Conservation (phyloP, 2,888 invertebrate genomes). For the Argyresthia albistria region DNA sequence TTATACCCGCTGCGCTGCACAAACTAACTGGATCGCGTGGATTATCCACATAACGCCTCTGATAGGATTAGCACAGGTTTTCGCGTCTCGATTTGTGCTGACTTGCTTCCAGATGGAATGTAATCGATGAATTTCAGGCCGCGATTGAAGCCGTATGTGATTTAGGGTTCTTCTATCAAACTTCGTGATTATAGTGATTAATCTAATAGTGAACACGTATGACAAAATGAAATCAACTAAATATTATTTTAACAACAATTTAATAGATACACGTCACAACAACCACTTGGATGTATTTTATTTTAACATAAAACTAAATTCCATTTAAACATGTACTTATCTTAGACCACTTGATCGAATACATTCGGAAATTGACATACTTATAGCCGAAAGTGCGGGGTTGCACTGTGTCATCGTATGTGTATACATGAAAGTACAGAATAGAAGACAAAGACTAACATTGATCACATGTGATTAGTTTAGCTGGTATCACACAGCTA, state of each 20-base stretch:
- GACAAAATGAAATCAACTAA: background rate
- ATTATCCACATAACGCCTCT: constrained; percentile 51
- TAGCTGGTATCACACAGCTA: no score
- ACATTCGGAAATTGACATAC: background rate
- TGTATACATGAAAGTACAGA: background rate
- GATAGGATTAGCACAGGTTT: constrained; percentile 59
- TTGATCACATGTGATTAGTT: no score
- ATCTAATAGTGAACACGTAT: background rate
- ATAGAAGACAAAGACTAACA: no score
- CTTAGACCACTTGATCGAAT: background rate
- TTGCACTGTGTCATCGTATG: background rate
- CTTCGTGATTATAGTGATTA: background rate
- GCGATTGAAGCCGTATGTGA: background rate
- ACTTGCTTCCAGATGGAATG: constrained; percentile 18
- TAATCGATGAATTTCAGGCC: constrained; percentile 1
- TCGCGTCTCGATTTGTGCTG: constrained; percentile 43
- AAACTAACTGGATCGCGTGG: constrained; percentile 48
- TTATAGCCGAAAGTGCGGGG: background rate
- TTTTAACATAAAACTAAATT: constrained; percentile 9
- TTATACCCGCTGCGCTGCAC: constrained; percentile 47
- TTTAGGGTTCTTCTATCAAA: background rate
- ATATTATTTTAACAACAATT: constrained; percentile 50
- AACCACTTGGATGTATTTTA: constrained; percentile 55
- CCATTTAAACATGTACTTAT: background rate
- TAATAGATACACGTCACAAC: constrained; percentile 67